Evolutionary conservation across 2,888 invertebrate genomes (phyloP).

Genomic region (Drosophila antonietae): DNA sequence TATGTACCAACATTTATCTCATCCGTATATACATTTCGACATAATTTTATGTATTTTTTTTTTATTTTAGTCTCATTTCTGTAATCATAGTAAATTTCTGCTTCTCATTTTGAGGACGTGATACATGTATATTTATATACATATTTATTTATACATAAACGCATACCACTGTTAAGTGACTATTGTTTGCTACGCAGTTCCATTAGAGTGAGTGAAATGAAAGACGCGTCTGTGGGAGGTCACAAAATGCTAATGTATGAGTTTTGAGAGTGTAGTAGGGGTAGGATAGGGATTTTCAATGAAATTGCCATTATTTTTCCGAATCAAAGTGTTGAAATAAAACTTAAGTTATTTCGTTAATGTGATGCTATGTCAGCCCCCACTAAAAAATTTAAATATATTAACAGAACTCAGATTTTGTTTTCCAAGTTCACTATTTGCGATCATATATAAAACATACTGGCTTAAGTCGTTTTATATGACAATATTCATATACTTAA

Average conservation of each 20-base stretch:
- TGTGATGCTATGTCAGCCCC: background rate
- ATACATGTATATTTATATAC: background rate
- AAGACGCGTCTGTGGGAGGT: background rate
- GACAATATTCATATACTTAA: constrained; percentile 22
- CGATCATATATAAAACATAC: background rate
- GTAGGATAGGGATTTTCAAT: background rate
- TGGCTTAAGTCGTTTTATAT: background rate
- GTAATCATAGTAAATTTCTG: background rate
- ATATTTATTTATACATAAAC: background rate
- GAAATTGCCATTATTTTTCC: background rate
- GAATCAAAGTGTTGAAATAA: background rate
- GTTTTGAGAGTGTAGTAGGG: no score
- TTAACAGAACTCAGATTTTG: background rate
- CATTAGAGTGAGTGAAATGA: no score
- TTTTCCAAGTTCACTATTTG: no score
- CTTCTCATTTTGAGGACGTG: background rate
- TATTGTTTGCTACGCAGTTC: background rate
- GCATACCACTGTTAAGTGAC: background rate
- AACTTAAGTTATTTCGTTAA: no score
- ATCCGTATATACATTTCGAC: constrained; percentile 8
- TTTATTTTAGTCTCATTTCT: background rate
- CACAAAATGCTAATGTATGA: no score
- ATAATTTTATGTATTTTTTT: background rate
- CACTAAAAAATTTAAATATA: background rate
- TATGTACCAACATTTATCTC: constrained; percentile 5